Evolutionary conservation across 2,113 vertebrate species (phyloP).

Genomic region (Alligator mississippiensis): DNA sequence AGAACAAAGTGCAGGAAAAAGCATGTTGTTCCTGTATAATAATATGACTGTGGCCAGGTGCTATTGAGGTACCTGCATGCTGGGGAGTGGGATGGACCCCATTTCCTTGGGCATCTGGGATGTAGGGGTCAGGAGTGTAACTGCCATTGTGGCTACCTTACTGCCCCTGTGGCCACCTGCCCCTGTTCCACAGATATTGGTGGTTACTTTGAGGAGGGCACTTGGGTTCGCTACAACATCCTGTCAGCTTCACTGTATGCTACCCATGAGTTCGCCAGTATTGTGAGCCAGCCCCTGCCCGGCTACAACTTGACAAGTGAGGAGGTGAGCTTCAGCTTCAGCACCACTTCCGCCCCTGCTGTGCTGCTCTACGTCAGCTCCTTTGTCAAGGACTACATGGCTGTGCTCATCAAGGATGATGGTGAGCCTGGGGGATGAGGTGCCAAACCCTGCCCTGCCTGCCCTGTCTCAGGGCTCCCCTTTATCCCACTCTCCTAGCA

Average conservation of each 20-base stretch:
- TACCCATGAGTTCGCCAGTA: constrained; percentile 89
- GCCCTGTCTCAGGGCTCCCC: background rate
- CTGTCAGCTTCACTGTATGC: constrained; percentile 86
- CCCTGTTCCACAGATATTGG: constrained; percentile 86
- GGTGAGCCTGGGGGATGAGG: constrained; percentile 76
- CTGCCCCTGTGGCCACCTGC: accelerated
- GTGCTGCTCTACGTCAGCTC: constrained; percentile 96
- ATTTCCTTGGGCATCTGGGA: too few relatives aligned
- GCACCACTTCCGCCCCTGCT: constrained; percentile 87
- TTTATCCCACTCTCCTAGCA: background rate
- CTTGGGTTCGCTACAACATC: constrained; percentile 93
- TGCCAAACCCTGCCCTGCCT: background rate
- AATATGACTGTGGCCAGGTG: too few relatives aligned
- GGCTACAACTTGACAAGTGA: constrained; percentile 95
- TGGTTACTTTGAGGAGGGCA: constrained; percentile 91
- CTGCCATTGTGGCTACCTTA: too few relatives aligned
- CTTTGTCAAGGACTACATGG: constrained; percentile 93
- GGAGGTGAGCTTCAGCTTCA: constrained; percentile 97
- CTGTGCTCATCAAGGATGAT: constrained; percentile 90
- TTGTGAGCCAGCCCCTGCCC: constrained; percentile 84
- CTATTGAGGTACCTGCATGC: too few relatives aligned
- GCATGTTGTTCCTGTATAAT: too few relatives aligned
- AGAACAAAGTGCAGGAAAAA: background rate
- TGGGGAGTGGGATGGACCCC: too few relatives aligned
- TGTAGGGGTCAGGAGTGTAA: too few relatives aligned